Conservation (phyloP, 2,888 invertebrate genomes). For the Trissolcus brochymenae region DNA sequence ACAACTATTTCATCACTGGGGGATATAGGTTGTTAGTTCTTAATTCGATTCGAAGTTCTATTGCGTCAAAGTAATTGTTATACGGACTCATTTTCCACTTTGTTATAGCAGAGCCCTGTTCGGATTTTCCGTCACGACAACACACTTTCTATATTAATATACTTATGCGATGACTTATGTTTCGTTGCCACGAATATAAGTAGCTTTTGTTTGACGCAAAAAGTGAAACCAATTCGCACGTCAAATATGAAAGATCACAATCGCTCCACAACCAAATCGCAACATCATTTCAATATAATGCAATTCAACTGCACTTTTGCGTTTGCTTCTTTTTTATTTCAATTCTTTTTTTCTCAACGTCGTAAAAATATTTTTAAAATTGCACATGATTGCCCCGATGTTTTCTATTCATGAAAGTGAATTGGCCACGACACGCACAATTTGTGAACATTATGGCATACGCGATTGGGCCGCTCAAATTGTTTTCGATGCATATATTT, state of each 20-base stretch:
- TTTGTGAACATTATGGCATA: slow-evolving; percentile 6
- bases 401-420: no score
- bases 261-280: background rate
- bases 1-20: slow-evolving; percentile 25
- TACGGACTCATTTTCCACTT: slow-evolving; percentile 56
- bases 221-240: slow-evolving; percentile 16
- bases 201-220: slow-evolving; percentile 29
- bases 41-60: slow-evolving; percentile 33
- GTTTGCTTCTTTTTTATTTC: background rate
- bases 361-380: slow-evolving; percentile 6
- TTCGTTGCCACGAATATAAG: slow-evolving; percentile 24
- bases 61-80: slow-evolving; percentile 57
- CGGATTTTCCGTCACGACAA: slow-evolving; percentile 30
- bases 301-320: background rate
- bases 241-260: background rate
- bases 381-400: background rate
- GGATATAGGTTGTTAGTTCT: slow-evolving; percentile 42
- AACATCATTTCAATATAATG: background rate
- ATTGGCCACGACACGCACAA: slow-evolving; percentile 9
- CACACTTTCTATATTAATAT: slow-evolving; percentile 35
- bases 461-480: slow-evolving; percentile 3
- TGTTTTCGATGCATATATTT: slow-evolving; percentile 13
- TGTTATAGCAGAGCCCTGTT: slow-evolving; percentile 36
- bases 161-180: slow-evolving; percentile 31
- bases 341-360: background rate